Evolutionary conservation across 2,113 vertebrate genomes (phyloP).

Genomic region (Malurus cyaneus): DNA sequence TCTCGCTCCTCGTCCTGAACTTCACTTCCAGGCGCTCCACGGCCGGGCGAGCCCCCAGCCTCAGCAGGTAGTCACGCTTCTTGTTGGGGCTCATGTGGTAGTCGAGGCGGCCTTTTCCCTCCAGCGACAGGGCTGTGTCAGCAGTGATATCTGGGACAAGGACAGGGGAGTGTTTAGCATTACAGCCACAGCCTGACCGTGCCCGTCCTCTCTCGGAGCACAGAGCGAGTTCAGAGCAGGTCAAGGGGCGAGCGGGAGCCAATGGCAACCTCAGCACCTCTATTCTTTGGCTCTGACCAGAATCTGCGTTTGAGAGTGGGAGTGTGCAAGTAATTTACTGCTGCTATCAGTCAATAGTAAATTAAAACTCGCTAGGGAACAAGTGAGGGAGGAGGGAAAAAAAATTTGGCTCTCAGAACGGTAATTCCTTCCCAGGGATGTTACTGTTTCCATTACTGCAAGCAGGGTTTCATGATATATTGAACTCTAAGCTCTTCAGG

Average conservation of each 20-base stretch:
- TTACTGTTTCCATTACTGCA: conserved; percentile 64
- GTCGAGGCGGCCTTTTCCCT: conserved; percentile 89
- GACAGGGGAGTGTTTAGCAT: neutral
- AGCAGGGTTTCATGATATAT: conserved; percentile 51
- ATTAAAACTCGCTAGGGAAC: conserved; percentile 53
- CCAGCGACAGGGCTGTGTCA: conserved; percentile 90
- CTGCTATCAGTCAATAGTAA: conserved; percentile 59
- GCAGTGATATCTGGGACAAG: conserved; percentile 81
- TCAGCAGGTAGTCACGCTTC: conserved; percentile 86
- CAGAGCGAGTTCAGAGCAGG: conserved; percentile 27
- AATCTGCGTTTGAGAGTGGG: conserved; percentile 39
- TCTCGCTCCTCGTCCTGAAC: conserved; percentile 93
- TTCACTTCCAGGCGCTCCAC: conserved; percentile 85
- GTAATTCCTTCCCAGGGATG: conserved; percentile 62
- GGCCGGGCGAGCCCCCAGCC: conserved; percentile 23
- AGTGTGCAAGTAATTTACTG: conserved; percentile 59
- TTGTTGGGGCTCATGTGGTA: conserved; percentile 85
- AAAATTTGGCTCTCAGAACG: conserved; percentile 41
- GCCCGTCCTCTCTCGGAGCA: neutral
- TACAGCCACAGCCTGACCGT: neutral
- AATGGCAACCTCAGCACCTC: neutral
- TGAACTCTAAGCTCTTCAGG: conserved; percentile 50
- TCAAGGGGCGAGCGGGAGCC: neutral
- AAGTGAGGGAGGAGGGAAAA: conserved; percentile 48
- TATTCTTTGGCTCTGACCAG: conserved; percentile 1